Conservation (phyloP, 2,113 vertebrate species). For the Ciconia stormi region DNA sequence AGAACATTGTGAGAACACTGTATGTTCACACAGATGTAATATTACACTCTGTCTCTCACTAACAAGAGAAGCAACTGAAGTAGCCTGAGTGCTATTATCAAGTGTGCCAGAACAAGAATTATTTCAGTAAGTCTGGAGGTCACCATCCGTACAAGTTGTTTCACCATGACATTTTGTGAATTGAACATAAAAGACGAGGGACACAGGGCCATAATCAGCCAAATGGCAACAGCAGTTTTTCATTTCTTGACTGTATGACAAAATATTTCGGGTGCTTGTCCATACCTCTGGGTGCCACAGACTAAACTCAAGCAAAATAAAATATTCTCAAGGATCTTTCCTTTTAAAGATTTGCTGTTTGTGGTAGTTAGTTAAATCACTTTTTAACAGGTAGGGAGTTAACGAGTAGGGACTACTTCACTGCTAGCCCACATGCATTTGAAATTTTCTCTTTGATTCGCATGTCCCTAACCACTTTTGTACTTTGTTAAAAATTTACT, state of each 20-base stretch:
- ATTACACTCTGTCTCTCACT: neutral
- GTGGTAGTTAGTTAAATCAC: neutral
- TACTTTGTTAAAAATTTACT: neutral
- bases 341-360: neutral
- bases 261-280: neutral
- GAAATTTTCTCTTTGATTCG: neutral
- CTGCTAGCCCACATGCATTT: neutral
- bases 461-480: neutral
- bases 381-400: neutral
- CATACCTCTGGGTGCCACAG: fast-evolving
- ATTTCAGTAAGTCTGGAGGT: neutral
- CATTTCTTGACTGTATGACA: neutral
- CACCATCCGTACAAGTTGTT: neutral
- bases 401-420: neutral
- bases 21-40: neutral
- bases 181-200: neutral
- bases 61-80: neutral
- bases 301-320: neutral
- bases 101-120: neutral
- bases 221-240: neutral
- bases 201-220: neutral
- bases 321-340: neutral
- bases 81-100: neutral
- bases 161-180: neutral
- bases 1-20: neutral